A percentile compares a stretch with the other conserved stretches of the same genome.
Evolutionary conservation across 2,888 invertebrate genomes (phyloP).

Genomic region (Bimastos eiseni): DNA sequence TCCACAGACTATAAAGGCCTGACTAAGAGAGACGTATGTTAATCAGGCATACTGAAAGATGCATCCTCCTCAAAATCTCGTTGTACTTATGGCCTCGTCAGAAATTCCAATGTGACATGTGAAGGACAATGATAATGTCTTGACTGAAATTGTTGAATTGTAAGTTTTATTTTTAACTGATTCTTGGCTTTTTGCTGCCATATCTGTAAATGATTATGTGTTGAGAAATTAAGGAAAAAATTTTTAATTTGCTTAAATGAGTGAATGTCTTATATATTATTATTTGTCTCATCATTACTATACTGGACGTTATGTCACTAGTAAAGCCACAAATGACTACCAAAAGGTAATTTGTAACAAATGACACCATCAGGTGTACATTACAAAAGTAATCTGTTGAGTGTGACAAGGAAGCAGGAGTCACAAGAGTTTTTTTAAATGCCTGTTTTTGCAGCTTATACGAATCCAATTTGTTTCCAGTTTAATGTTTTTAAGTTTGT

Average conservation of each 20-base stretch:
- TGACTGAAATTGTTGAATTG: no score
- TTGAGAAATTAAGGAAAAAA: not conserved
- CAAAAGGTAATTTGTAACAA: not conserved
- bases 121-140: no score
- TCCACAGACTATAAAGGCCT: no score
- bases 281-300: not conserved
- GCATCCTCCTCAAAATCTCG: no score
- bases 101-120: no score
- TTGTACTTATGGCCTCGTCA: no score
- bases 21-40: no score
- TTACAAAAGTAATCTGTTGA: not conserved
- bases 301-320: not conserved
- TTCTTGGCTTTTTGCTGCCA: not conserved
- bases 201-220: not conserved
- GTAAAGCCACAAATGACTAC: not conserved
- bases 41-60: no score
- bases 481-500: not conserved
- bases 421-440: not conserved
- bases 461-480: not conserved
- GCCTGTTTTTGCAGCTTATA: not conserved
- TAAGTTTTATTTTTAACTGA: not conserved
- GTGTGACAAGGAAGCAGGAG: not conserved
- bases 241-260: not conserved
- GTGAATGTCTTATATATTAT: not conserved
- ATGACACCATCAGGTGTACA: not conserved